phyloP scores from a whole-genome alignment of 2,888 invertebrate species.

The Eudemis profundana region DNA sequence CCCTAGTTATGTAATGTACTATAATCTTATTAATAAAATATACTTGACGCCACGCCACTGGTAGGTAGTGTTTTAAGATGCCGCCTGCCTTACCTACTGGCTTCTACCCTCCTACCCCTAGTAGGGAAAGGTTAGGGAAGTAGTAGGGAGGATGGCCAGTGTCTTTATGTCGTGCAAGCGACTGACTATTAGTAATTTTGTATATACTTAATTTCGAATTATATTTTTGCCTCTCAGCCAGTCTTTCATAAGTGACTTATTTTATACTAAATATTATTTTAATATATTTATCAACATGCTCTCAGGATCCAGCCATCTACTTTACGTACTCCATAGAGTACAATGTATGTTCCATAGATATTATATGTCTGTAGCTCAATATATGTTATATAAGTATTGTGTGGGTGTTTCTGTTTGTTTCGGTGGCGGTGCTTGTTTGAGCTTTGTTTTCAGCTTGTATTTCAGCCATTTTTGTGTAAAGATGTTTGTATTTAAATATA shows the following conservation, averaged over 20 bases:
- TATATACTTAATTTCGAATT: background rate
- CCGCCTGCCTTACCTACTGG: too few species aligned
- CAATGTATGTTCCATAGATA: conserved; percentile 66
- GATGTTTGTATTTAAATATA: background rate
- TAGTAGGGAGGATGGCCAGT: too few species aligned
- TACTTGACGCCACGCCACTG: too few species aligned
- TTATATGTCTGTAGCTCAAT: conserved; percentile 35
- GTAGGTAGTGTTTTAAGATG: too few species aligned
- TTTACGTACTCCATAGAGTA: conserved; percentile 79
- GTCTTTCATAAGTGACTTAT: background rate
- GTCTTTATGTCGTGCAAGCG: too few species aligned
- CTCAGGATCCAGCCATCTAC: conserved; percentile 76
- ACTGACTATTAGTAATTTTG: too few species aligned
- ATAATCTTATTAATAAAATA: too few species aligned
- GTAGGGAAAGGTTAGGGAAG: too few species aligned
- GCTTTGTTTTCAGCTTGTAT: conserved; percentile 10
- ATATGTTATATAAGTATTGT: conserved; percentile 34
- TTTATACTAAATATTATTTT: conserved; percentile 12
- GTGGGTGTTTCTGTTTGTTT: conserved; percentile 37
- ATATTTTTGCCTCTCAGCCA: background rate
- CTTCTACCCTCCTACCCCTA: too few species aligned
- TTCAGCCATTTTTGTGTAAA: conserved; percentile 10
- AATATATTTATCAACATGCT: conserved; percentile 29
- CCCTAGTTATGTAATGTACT: too few species aligned
- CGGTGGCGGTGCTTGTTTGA: conserved; percentile 30